Percentiles rank a stretch among this genome's conserved stretches.
phyloP scores from a whole-genome alignment of 2,113 vertebrate genomes.

The Prolemur simus region DNA sequence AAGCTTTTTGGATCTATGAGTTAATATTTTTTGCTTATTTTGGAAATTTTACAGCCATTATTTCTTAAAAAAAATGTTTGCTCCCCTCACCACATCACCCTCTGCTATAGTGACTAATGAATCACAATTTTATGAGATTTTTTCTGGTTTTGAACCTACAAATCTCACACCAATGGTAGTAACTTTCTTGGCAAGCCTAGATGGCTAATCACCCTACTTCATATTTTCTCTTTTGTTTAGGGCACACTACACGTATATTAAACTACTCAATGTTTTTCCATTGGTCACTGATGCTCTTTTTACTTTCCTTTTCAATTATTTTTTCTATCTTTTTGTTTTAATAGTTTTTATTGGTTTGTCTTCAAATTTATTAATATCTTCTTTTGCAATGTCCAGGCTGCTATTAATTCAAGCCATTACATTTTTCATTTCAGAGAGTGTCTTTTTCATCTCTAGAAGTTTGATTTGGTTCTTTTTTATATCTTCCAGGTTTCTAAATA shows the following conservation, averaged over 20 bases:
- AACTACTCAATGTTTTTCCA: neutral
- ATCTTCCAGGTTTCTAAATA: neutral
- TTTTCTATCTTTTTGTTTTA: neutral
- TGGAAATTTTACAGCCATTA: neutral
- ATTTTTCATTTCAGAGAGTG: neutral
- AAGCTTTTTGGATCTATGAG: neutral
- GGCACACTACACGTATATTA: neutral
- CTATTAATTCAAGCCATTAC: neutral
- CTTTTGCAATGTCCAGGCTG: neutral
- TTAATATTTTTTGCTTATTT: neutral
- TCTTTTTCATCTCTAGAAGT: neutral
- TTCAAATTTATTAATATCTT: neutral
- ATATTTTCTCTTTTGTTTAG: neutral
- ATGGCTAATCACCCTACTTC: neutral
- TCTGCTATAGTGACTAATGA: neutral
- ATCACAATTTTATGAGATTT: neutral
- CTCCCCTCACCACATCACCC: rapidly evolving
- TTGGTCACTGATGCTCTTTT: neutral
- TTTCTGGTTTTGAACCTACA: neutral
- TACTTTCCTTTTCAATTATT: neutral
- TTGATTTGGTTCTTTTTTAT: neutral
- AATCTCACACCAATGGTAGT: neutral
- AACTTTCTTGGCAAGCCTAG: neutral
- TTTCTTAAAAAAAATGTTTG: neutral
- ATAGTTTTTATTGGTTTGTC: neutral